phyloP scores from a whole-genome alignment of 2,113 vertebrate genomes.

The Calyptomena viridis region DNA sequence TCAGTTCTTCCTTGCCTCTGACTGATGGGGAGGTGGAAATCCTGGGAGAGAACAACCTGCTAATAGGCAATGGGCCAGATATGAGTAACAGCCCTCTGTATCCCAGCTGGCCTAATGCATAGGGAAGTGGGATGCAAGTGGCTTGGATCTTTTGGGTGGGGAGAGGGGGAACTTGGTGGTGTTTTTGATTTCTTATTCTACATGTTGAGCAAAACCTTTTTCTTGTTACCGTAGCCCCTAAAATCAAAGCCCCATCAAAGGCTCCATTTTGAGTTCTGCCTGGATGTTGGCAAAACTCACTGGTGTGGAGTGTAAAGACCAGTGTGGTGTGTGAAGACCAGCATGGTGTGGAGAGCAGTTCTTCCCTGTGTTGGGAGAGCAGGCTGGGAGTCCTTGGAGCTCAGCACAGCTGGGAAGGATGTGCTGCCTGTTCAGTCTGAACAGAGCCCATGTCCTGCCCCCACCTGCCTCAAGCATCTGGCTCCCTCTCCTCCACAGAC shows the following conservation, averaged over 20 bases:
- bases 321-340: background rate
- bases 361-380: background rate
- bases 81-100: background rate
- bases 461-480: background rate
- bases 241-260: background rate
- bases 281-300: background rate
- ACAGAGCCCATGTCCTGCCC: background rate
- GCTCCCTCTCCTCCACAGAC: background rate
- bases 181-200: background rate
- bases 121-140: background rate
- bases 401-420: background rate
- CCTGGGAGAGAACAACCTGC: background rate
- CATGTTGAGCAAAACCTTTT: background rate
- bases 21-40: background rate
- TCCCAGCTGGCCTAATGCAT: background rate
- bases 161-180: background rate
- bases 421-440: background rate
- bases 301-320: background rate
- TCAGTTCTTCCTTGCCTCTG: background rate
- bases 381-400: background rate
- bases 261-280: background rate
- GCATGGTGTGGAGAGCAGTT: background rate
- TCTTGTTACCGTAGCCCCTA: background rate
- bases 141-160: background rate
- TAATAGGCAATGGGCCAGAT: background rate